phyloP scores from a whole-genome alignment of 2,797 vertebrate species.

The Smutsia temminckii region DNA sequence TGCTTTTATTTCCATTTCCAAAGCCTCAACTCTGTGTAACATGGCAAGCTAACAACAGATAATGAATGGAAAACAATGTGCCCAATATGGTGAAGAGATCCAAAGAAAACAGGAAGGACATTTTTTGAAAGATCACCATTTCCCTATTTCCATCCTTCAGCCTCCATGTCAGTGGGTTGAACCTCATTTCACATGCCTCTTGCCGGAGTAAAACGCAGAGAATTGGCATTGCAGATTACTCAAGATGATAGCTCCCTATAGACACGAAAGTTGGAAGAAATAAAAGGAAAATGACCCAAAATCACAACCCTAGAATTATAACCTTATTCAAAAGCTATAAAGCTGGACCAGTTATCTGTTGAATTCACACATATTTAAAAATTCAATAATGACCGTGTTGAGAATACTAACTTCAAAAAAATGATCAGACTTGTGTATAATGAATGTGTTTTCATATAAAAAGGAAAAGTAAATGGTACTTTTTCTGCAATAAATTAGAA shows the following conservation, averaged over 20 bases:
- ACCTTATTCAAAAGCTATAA: conserved; percentile 65
- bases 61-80: background rate
- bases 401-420: conserved; percentile 50
- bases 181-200: background rate
- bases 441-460: conserved; percentile 28
- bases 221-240: background rate
- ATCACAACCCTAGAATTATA: conserved; percentile 67
- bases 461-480: background rate
- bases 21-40: background rate
- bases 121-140: background rate
- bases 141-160: background rate
- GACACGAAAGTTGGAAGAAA: conserved; percentile 51
- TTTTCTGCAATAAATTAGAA: background rate
- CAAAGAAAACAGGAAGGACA: background rate
- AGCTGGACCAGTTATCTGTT: conserved; percentile 36
- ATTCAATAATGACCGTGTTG: conserved; percentile 45
- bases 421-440: conserved; percentile 30
- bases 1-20: background rate
- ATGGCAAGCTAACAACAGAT: background rate
- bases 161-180: background rate
- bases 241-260: conserved; percentile 22
- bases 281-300: conserved; percentile 67
- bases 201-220: background rate
- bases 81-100: background rate
- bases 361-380: conserved; percentile 56